A percentile compares a stretch with the other conserved stretches of the same genome.
Evolutionary conservation across 2,888 invertebrate genomes (phyloP).

Genomic region (Cryptocephalus primarius): DNA sequence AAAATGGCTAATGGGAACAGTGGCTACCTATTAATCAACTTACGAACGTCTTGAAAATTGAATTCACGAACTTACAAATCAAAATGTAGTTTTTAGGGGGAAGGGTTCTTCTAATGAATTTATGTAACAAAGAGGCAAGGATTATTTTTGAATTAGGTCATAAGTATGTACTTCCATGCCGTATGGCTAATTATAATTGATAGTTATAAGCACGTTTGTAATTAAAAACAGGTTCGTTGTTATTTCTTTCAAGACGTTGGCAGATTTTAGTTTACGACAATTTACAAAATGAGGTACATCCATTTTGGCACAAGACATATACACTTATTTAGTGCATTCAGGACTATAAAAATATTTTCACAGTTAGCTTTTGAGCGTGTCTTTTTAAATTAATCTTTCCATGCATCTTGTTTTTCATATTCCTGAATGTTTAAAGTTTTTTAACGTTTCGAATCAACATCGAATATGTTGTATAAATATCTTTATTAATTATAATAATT

Average conservation of each 20-base stretch:
- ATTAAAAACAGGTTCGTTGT: too few relatives aligned
- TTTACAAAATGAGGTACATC: conserved; percentile 53
- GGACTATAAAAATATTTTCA: conserved; percentile 7
- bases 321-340: conserved; percentile 14
- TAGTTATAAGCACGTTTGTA: too few relatives aligned
- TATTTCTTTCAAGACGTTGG: too few relatives aligned
- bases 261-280: too few relatives aligned
- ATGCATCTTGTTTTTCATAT: too few relatives aligned
- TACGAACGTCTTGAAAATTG: neutral
- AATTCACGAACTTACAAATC: neutral
- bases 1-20: conserved; percentile 9
- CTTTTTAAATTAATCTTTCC: too few relatives aligned
- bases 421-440: too few relatives aligned
- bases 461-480: too few relatives aligned
- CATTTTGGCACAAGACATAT: conserved; percentile 58
- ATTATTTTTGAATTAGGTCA: too few relatives aligned
- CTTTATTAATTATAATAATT: conserved; percentile 1
- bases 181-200: too few relatives aligned
- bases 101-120: neutral
- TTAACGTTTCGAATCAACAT: too few relatives aligned
- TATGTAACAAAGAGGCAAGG: neutral
- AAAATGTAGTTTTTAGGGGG: neutral
- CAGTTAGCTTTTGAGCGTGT: conserved; percentile 3
- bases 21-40: conserved; percentile 1
- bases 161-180: too few relatives aligned